Evolutionary conservation across 37 sponge, comb jelly and placozoan genomes (phyloP), one percentile per base, ranked within the genome.

Genomic region (Mnemiopsis leidyi): DNA sequence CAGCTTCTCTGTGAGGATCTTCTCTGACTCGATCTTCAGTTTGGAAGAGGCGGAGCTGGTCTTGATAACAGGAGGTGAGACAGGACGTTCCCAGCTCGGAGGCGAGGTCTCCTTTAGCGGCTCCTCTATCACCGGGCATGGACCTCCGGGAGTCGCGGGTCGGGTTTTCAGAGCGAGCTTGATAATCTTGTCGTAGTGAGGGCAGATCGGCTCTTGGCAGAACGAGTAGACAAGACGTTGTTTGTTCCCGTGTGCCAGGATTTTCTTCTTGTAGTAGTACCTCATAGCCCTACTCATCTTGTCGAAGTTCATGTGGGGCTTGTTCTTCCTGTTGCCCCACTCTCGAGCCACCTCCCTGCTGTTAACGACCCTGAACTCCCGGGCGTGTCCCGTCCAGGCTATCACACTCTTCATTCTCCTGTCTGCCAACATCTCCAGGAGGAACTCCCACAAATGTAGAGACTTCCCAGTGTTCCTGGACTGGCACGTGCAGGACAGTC

Each of bases 271-370:
- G 61, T 85, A 85, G 90, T 85, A 85, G 24, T 85, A 85, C 90
- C 90, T 13, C 90, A 85, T 85, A 37, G 90, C 90, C 25, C 90
- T 38, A 28, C 90, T 85, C 90, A 85, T 85, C 29, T 85, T 85
- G n/a, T 85, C 90, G 39, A 85, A 85, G 90, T 85, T 85, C 90
- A 85, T 85, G 90, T 85, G 90, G 90, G 90, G 90, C 25, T 85
- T 85, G 90, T 85, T 85, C 61, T 85, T 85, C 90, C 90, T 38
- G 90, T 38, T 39, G 25, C 90, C 90, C 90, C 90, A 85, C 90
- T 85, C 90, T 28, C 90, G 2, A n/a, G 90, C 90, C 24, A 85
- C 90, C 90, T 85, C 90, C 61, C 90, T 7, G 29, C 90, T 85
- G 90, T 85, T 85, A 1, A 85, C 90, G 29, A 85, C 90, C 48